Evolutionary conservation across 2,113 vertebrate genomes (phyloP), one percentile per base, ranked within the genome.

Genomic region (Caracal caracal): DNA sequence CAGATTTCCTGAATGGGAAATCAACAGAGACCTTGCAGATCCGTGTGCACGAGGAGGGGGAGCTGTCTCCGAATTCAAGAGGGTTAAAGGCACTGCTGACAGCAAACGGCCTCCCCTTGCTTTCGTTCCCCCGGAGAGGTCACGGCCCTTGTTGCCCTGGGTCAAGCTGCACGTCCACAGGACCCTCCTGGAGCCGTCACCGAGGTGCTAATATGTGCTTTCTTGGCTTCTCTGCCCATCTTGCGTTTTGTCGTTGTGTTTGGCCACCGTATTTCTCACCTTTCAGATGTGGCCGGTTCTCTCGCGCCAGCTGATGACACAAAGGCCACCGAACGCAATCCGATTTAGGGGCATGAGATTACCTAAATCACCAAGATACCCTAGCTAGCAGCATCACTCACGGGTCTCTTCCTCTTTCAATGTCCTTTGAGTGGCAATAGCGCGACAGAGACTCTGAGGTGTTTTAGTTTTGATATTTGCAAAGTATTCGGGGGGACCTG

Each of bases 131-230:
- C 51, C 15, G 0, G 63, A 51, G 40, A 95, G 95, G 90, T 97
- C 49, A n/a, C n/a, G 28, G 88, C 96, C 88, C 91, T 95, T 3
- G 15, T 94, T 3, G 37, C 94, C 61, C 20, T 0, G 90, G 85
- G 95, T 97, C 96, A 88, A 75, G 71, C 95, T 75, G 22, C n/a
- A 66, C 43, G 43, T 95, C 89, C 95, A 10, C 80, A 6, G 97
- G 95, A 89, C 94, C 97, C 98, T 97, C 84, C 84, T 89, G 97
- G 95, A 98, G 11, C 93, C 97, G 3, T 98, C 97, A 94, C 90
- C 80, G 30, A 98, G 97, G 98, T 98, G 98, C 98, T 98, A 98
- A 98, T 98, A 97, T 95, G 97, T 97, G 97, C 97, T 97, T 98
- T 96, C 97, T 91, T 95, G 97, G 94, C 97, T 90, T 96, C 97